Evolutionary conservation across 2,797 vertebrate species (phyloP), one percentile per base, ranked within the genome.

Genomic region (Eulemur coronatus): DNA sequence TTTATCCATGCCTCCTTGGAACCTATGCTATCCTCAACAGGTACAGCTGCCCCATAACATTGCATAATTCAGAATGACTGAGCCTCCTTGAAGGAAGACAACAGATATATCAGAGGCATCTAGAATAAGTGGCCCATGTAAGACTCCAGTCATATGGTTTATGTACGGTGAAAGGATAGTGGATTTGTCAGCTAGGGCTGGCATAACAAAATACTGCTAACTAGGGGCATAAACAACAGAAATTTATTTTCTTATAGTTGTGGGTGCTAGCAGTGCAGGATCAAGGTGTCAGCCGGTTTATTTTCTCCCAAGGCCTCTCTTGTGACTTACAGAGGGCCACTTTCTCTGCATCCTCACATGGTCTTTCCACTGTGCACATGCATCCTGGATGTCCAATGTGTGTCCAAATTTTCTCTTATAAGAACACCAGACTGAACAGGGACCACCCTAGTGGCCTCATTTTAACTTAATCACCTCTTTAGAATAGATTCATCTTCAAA

Each of bases 11-110:
- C 43, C 35, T 18, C 35, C 18, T 50, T n/a, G 63, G 33, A 65
- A n/a, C 33, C 15, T 18, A 13, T 38, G 24, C 30, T 59, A 15
- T 35, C 43, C 8, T 69, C 8, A 69, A 22, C 15, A 41, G 46
- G 18, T 43, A 30, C 1, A 1, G 11, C 17, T 61, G 7, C 2
- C 4, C 15, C 3, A n/a, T 22, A 8, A 26, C 4, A 38, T 3
- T 17, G 13, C 14, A 14, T 10, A 41, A 1, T 41, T 72, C 67
- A 33, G 24, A 76, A 84, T 50, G 1, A 6, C 1, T 65, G 38
- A 48, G 20, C 13, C 7, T 22, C 35, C 13, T 57, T 9, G 13
- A 75, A 43, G 72, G 35, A 18, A 41, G 14, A 41, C 11, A 15
- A 12, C 43, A 63, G 5, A 15, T 63, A 81, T 14, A 52, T 70